phyloP scores from a whole-genome alignment of 2,797 vertebrate genomes.

The Rhynchotus rufescens region DNA sequence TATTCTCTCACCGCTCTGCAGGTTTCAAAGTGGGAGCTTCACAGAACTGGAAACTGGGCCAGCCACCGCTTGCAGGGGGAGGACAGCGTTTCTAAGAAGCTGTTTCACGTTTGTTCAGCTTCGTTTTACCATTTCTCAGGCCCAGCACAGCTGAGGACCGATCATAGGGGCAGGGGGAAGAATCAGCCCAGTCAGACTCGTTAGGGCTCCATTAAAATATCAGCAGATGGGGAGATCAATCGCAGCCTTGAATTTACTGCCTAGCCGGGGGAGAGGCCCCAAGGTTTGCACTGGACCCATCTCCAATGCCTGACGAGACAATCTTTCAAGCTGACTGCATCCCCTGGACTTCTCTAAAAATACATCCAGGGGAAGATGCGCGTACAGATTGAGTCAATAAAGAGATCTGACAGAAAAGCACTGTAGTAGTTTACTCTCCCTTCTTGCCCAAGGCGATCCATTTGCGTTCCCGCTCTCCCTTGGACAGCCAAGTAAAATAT shows the following conservation, averaged over 20 bases:
- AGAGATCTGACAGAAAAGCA: conserved; percentile 47
- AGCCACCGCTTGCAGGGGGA: conserved; percentile 13
- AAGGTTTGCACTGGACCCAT: background rate
- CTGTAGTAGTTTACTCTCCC: conserved; percentile 43
- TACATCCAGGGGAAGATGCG: conserved; percentile 3
- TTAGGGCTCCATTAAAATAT: conserved; percentile 35
- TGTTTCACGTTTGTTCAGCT: background rate
- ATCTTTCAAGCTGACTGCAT: conserved; percentile 7
- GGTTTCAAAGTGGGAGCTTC: conserved; percentile 69
- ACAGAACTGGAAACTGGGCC: conserved; percentile 55
- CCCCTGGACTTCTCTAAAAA: conserved; percentile 59
- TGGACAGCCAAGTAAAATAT: background rate
- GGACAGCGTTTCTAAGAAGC: conserved; percentile 6
- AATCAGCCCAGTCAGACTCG: conserved; percentile 29
- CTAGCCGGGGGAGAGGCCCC: background rate
- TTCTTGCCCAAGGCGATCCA: conserved; percentile 43
- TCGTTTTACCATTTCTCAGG: conserved; percentile 41
- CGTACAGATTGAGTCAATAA: conserved; percentile 1
- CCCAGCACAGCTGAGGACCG: conserved; percentile 41
- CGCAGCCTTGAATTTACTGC: conserved; percentile 9
- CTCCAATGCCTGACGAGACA: background rate
- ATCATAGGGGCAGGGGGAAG: background rate
- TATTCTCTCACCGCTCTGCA: conserved; percentile 42
- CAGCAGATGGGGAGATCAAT: background rate
- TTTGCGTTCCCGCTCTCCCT: background rate